A percentile compares a stretch with the other conserved stretches of the same genome.
Conservation (phyloP, 1,140 invertebrate genomes). For the Drosophila prosaltans region DNA sequence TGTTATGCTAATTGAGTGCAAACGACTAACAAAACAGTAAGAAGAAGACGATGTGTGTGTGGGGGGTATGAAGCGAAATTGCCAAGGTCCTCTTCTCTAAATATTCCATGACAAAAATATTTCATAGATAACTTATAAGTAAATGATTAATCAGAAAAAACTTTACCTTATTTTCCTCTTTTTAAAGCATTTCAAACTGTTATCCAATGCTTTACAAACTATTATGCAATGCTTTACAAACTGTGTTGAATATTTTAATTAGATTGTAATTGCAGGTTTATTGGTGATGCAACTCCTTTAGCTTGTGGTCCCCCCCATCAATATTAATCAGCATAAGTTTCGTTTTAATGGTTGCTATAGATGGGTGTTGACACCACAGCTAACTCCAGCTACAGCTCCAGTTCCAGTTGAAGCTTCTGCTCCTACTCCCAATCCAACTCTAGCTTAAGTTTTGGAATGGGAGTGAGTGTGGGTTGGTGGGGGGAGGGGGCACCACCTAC, state of each 20-base stretch:
- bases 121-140: no score
- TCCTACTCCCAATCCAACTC: not conserved
- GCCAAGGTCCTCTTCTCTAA: no score
- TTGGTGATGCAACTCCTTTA: conserved; percentile 20
- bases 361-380: conserved; percentile 51
- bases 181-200: no score
- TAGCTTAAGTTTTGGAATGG: not conserved
- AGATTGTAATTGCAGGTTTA: not conserved
- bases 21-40: conserved; percentile 5
- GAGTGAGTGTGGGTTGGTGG: not conserved
- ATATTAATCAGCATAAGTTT: conserved; percentile 60
- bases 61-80: no score
- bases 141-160: no score
- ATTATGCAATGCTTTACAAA: no score
- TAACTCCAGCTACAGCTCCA: not conserved
- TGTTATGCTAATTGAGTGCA: conserved; percentile 13
- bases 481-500: not conserved
- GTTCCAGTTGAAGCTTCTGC: not conserved
- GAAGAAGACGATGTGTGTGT: not conserved
- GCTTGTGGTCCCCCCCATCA: conserved; percentile 25
- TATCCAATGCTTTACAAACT: no score
- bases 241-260: not conserved
- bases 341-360: conserved; percentile 52
- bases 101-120: no score
- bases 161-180: no score